Evolutionary conservation across 2,888 invertebrate genomes (phyloP).

Genomic region (Lapara coniferarum): DNA sequence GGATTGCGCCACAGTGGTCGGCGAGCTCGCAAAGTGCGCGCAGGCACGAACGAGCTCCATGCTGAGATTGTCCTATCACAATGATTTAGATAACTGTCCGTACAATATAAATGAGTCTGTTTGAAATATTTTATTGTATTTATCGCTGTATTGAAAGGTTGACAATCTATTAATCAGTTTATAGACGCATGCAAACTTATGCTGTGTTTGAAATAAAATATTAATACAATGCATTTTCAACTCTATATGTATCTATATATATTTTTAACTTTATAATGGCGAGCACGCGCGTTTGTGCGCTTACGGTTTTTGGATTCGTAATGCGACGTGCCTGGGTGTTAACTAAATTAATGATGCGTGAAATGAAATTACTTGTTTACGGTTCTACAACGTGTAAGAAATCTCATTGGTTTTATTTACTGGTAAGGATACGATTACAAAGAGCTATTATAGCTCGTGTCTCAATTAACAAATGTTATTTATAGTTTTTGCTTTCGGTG

Average conservation of each 20-base stretch:
- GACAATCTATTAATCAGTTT: constrained; percentile 37
- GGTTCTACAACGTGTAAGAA: constrained; percentile 4
- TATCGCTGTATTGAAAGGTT: constrained; percentile 41
- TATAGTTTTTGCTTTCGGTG: background rate
- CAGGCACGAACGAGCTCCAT: constrained; percentile 34
- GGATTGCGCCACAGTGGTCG: constrained; percentile 41
- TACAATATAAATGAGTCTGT: constrained; percentile 22
- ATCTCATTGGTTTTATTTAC: constrained; percentile 18
- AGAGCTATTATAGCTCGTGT: constrained; percentile 7
- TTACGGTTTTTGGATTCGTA: constrained; percentile 2
- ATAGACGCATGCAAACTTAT: background rate
- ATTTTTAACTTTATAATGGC: too few species aligned
- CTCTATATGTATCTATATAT: too few species aligned
- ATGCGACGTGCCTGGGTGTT: constrained; percentile 7
- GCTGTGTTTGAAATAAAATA: background rate
- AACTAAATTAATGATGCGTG: constrained; percentile 14
- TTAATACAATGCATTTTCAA: constrained; percentile 16
- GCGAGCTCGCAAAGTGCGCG: constrained; percentile 31
- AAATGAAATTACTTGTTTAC: constrained; percentile 17
- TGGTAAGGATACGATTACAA: constrained; percentile 3
- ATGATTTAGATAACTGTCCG: constrained; percentile 43
- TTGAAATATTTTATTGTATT: constrained; percentile 39
- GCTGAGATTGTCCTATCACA: constrained; percentile 44
- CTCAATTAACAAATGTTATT: background rate
- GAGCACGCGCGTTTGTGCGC: background rate